phyloP scores from a whole-genome alignment of 2,113 vertebrate genomes.

The Isichthys henryi region DNA sequence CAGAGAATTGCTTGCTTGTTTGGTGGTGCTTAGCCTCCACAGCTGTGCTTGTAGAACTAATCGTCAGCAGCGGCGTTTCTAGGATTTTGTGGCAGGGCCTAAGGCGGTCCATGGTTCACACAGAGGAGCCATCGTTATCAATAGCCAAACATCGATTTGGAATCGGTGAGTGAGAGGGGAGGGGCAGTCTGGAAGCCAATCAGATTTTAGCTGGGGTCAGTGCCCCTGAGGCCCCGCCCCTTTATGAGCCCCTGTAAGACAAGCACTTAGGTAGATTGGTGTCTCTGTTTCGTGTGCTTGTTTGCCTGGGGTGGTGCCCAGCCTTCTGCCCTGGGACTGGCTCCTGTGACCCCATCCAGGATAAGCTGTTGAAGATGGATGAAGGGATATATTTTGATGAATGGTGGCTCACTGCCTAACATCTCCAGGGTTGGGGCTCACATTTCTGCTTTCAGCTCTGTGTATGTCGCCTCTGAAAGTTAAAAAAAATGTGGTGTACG shows the following conservation, averaged over 20 bases:
- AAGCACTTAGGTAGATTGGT: background rate
- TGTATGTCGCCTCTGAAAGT: background rate
- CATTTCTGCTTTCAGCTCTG: background rate
- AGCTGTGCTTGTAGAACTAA: too few relatives aligned
- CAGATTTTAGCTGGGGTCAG: background rate
- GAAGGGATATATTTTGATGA: background rate
- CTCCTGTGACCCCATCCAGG: background rate
- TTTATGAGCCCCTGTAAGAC: background rate
- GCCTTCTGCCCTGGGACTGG: background rate
- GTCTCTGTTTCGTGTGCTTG: background rate
- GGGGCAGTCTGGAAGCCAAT: background rate
- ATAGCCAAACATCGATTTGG: background rate
- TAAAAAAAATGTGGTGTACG: background rate
- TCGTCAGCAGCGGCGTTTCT: background rate
- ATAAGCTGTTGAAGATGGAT: background rate
- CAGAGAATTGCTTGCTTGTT: background rate
- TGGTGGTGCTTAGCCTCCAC: background rate
- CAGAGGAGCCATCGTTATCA: background rate
- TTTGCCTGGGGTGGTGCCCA: background rate
- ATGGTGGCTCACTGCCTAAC: background rate
- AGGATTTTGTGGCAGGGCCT: too few relatives aligned
- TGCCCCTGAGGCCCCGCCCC: background rate
- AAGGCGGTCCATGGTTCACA: too few relatives aligned
- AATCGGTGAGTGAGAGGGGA: background rate
- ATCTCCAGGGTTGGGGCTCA: background rate